phyloP scores from a whole-genome alignment of 1,140 invertebrate species.

The Calephelis virginiensis region DNA sequence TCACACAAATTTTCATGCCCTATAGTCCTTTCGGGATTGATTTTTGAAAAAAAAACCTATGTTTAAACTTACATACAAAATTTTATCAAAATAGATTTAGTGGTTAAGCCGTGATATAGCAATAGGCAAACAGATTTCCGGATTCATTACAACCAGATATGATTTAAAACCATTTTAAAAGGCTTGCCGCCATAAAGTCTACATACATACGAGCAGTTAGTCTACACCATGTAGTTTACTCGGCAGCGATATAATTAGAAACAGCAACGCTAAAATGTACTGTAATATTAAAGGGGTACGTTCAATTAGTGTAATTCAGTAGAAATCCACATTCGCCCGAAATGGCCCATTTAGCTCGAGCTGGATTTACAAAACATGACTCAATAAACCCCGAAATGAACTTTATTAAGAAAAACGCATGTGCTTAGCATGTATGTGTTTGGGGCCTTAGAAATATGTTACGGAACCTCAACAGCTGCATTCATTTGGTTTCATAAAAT shows the following conservation, averaged over 20 bases:
- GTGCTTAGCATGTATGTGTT: constrained; percentile 40
- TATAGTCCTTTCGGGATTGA: too few relatives aligned
- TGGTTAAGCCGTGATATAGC: too few relatives aligned
- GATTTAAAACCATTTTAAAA: too few relatives aligned
- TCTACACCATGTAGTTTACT: neutral
- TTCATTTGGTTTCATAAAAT: constrained; percentile 14
- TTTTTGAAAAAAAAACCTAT: too few relatives aligned
- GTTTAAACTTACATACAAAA: too few relatives aligned
- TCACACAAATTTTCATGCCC: too few relatives aligned
- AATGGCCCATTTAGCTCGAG: constrained; percentile 59
- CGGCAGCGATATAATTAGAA: neutral
- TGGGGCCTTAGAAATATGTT: constrained; percentile 25
- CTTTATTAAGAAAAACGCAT: constrained; percentile 64
- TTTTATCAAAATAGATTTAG: too few relatives aligned
- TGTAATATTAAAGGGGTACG: constrained; percentile 49
- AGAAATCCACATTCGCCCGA: constrained; percentile 54
- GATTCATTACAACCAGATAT: too few relatives aligned
- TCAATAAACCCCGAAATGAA: constrained; percentile 50
- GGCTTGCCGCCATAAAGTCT: too few relatives aligned
- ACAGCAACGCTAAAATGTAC: constrained; percentile 5
- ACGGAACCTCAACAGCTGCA: neutral
- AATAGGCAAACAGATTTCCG: too few relatives aligned
- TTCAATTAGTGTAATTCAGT: constrained; percentile 58
- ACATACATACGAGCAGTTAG: too few relatives aligned
- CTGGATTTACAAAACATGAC: constrained; percentile 64